A percentile compares a stretch with the other conserved stretches of the same genome.
Conservation (phyloP, 2,888 invertebrate genomes). For the Uropetala carovei region DNA sequence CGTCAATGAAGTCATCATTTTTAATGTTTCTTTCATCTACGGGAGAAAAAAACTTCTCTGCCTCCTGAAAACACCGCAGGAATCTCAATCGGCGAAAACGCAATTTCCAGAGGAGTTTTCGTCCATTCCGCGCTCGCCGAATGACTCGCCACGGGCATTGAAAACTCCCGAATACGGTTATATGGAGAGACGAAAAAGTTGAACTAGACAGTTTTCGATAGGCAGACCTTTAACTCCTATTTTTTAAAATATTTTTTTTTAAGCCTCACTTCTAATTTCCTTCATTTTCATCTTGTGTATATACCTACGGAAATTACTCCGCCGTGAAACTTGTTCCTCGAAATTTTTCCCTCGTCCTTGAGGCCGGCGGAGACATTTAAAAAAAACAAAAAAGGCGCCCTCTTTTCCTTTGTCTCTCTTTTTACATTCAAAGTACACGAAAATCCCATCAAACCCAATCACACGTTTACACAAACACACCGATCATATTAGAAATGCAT, state of each 20-base stretch:
- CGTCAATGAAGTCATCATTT: too few relatives aligned
- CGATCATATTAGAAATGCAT: neutral
- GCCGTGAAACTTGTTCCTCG: neutral
- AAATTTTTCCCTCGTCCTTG: neutral
- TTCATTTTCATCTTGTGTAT: neutral
- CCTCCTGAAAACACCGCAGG: too few relatives aligned
- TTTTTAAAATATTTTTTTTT: neutral
- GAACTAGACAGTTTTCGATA: neutral
- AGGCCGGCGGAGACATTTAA: too few relatives aligned
- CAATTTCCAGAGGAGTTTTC: too few relatives aligned
- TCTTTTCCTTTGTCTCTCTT: too few relatives aligned
- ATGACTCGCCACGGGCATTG: too few relatives aligned
- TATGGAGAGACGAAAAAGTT: neutral
- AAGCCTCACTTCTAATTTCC: neutral
- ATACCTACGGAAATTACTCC: neutral
- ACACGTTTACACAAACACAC: neutral
- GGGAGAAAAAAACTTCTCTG: too few relatives aligned
- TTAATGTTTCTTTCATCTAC: too few relatives aligned
- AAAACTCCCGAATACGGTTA: neutral
- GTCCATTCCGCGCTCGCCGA: too few relatives aligned
- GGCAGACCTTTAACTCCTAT: too few relatives aligned
- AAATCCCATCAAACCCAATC: slow-evolving; percentile 8
- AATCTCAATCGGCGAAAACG: too few relatives aligned
- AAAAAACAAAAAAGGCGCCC: too few relatives aligned
- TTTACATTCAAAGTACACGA: neutral